phyloP scores from a whole-genome alignment of 2,113 vertebrate genomes.

The Corythaixoides concolor region DNA sequence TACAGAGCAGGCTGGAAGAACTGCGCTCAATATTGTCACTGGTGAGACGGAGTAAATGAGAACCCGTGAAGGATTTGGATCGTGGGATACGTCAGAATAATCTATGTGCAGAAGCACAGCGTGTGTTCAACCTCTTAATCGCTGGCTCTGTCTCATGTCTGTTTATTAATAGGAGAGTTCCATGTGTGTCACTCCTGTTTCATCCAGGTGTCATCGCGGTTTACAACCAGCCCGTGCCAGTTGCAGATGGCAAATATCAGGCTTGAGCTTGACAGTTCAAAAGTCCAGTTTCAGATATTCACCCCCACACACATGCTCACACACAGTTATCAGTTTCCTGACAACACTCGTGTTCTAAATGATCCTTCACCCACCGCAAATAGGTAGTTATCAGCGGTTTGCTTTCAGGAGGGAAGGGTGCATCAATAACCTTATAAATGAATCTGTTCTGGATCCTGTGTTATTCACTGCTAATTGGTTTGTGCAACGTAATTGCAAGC shows the following conservation, averaged over 20 bases:
- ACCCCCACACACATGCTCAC: too few relatives aligned
- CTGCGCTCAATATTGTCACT: rapidly evolving
- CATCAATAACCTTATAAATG: neutral
- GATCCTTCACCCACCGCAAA: neutral
- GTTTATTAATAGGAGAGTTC: neutral
- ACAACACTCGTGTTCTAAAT: neutral
- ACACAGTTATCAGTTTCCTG: neutral
- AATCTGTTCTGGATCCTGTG: too few relatives aligned
- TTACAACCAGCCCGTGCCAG: neutral
- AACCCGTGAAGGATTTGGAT: neutral
- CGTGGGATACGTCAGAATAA: neutral
- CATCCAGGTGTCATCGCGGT: neutral
- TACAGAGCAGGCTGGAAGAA: neutral
- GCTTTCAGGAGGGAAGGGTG: neutral
- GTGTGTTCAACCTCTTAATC: neutral
- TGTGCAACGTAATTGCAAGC: neutral
- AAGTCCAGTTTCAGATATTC: neutral
- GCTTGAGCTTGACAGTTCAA: neutral
- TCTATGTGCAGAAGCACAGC: neutral
- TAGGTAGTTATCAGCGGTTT: neutral
- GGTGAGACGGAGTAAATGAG: neutral
- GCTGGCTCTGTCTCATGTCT: neutral
- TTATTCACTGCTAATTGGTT: neutral
- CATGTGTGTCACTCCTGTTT: neutral
- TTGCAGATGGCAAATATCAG: neutral